phyloP scores from a whole-genome alignment of 2,113 vertebrate species.

The Recurvirostra avosetta region DNA sequence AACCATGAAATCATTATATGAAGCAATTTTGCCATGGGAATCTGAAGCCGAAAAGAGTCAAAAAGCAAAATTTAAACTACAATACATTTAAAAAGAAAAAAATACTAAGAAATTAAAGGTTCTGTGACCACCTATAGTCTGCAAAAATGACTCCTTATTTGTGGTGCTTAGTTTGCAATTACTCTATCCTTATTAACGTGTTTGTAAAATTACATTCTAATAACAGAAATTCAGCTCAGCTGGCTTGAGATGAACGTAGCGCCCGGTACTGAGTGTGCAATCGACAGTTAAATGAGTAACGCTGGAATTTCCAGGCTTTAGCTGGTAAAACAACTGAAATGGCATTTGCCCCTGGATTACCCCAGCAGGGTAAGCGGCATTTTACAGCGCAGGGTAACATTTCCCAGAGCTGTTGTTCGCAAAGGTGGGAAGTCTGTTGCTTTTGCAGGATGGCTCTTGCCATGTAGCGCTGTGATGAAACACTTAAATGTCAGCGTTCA shows the following conservation, averaged over 20 bases:
- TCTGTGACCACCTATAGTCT: no score
- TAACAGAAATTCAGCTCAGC: neutral
- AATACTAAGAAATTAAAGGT: neutral
- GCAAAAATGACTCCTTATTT: neutral
- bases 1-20: neutral
- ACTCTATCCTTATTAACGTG: accelerated
- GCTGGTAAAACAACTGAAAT: neutral
- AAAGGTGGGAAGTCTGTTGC: neutral
- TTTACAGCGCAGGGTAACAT: neutral
- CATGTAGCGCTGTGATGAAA: accelerated
- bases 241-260: neutral
- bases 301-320: neutral
- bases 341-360: neutral
- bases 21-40: neutral
- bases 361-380: no score
- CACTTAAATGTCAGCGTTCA: accelerated
- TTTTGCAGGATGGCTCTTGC: neutral
- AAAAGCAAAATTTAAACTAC: neutral
- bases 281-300: neutral
- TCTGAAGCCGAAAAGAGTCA: neutral
- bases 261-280: neutral
- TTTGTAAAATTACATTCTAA: neutral
- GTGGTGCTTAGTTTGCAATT: neutral
- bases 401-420: neutral
- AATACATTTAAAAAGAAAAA: neutral